Base-by-base conservation (phyloP, 2,888 invertebrate genomes). In the Rhingia rostrata region DNA sequence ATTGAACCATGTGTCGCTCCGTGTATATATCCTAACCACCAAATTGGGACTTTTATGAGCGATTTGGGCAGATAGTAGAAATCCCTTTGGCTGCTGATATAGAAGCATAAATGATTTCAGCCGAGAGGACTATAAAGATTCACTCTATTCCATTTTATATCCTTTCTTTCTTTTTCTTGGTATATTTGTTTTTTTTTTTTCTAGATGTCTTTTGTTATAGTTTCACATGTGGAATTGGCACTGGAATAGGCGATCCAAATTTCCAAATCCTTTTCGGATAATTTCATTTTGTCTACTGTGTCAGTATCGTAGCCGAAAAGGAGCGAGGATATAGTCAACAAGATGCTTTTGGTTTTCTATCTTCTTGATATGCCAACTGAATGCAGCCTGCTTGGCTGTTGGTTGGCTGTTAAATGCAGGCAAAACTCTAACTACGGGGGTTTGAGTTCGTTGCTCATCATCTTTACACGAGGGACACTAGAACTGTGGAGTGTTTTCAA, bases 121-220 rank as follows among this genome's bases (percentile, higher is more conserved):
- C 67, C 61, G 43, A 63, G 78, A 73, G 72, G 73, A 67, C 78
- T 63, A 67, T 77, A 82, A 82, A 77, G 82, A 77, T 82, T 82
- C 82, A 82, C 72, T 82, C 45, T 14, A 63, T 64, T 54, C 41
- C 58, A 37, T 49, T 58, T 64, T 74, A 66, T 66, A 22, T 58
- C 30, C 51, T 32, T 53, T 60, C 58, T 75, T 73, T 43, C 61
- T 61, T 72, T 61, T 58, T 54, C 39, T 64, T 66, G 7, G 22
- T 30, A 30, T 22, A 30, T 49, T 4, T 22, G 33, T 63, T 49
- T 22, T 56, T 41, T 45, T 33, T n/a, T 49, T 35, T 12, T 45
- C 22, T 51, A 4, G 12, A 37, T 51, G 12, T 51, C 49, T 53
- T 64, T 43, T 30, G 67, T 43, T 37, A 47, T 45, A 47, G 49